These are phyloP conservation scores for Sinocyclocheilus rhinocerous DNA, from an alignment of 2,113 vertebrate genomes.

Conservation along the genomic window DNA sequence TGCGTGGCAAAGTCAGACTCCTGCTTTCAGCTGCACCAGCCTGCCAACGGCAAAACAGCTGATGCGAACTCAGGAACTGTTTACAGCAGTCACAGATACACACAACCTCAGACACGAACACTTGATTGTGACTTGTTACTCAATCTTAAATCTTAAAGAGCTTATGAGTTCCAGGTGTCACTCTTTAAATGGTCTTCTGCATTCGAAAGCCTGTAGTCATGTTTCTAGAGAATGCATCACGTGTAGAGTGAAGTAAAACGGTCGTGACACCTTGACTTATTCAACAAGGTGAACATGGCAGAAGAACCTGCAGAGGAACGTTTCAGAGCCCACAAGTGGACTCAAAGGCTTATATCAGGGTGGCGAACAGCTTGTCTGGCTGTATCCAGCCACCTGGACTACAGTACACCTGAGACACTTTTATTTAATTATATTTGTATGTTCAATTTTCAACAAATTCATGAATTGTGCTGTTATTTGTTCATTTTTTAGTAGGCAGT, in stretches of 20 bases:
- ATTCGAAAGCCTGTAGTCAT: background rate
- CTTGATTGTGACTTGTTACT: background rate
- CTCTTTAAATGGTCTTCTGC: background rate
- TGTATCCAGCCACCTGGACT: conserved; percentile 16
- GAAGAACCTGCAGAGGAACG: background rate
- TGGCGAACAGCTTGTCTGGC: background rate
- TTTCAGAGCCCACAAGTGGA: background rate
- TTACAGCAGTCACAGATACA: conserved; percentile 2
- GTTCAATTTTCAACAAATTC: background rate
- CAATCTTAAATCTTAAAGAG: background rate
- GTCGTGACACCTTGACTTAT: background rate
- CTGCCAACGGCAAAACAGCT: conserved; percentile 41
- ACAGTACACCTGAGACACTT: background rate
- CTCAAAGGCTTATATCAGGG: background rate
- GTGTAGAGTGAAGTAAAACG: background rate
- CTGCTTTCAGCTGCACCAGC: conserved; percentile 47
- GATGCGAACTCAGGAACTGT: background rate
- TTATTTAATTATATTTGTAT: conserved; percentile 15
- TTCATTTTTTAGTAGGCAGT: background rate
- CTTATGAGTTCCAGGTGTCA: background rate
- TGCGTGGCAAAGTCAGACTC: conserved; percentile 54
- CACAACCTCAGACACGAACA: conserved; percentile 3
- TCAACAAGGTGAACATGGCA: background rate
- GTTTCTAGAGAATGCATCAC: background rate
- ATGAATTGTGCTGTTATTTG: background rate